Evolutionary conservation across 2,113 vertebrate species (phyloP).

Genomic region (Coryphaenoides rupestris): DNA sequence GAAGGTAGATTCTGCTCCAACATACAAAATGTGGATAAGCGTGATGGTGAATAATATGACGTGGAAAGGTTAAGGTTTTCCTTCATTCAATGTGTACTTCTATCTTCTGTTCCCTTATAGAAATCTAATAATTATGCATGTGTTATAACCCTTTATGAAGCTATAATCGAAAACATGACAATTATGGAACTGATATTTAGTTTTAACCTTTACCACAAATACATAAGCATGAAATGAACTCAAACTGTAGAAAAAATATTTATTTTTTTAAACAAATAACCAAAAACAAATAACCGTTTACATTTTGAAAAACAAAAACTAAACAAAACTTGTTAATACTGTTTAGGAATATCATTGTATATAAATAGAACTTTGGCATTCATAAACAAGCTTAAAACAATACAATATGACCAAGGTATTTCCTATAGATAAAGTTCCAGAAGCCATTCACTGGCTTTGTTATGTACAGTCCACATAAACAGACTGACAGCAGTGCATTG

Average conservation of each 20-base stretch:
- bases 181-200: no score
- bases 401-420: constrained; percentile 53
- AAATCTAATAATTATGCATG: no score
- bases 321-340: constrained; percentile 81
- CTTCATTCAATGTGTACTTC: no score
- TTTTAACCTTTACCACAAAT: not conserved
- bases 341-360: constrained; percentile 70
- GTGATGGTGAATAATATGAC: no score
- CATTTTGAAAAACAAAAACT: constrained; percentile 48
- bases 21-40: no score
- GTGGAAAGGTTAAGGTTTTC: no score
- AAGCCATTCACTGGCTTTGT: constrained; percentile 83
- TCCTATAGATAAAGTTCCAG: constrained; percentile 55
- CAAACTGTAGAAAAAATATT: constrained; percentile 3
- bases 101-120: no score
- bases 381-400: constrained; percentile 82
- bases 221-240: not conserved
- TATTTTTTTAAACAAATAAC: constrained; percentile 7
- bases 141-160: no score
- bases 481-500: constrained; percentile 76
- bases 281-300: constrained; percentile 33
- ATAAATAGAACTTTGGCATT: constrained; percentile 97
- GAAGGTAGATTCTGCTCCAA: no score
- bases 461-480: constrained; percentile 53
- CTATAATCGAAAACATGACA: no score